These are phyloP conservation scores for Ptiloglossa arizonensis DNA, from an alignment of 1,140 invertebrate species.

Conservation along the genomic window DNA sequence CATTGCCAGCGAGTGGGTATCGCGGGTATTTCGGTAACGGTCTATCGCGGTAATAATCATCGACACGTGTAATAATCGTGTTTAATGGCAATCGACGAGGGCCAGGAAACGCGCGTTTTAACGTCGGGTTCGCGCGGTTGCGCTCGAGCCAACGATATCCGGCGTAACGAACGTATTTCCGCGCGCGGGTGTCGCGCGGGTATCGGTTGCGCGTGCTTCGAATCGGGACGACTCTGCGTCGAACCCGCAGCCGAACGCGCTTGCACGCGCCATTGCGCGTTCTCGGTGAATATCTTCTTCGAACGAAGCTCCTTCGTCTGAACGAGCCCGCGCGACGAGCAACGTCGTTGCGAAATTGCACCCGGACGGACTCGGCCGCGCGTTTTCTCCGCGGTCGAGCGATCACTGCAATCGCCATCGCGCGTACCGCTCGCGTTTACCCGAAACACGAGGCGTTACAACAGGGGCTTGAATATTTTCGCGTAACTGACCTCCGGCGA, in stretches of 20 bases:
- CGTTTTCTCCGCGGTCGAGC: too few relatives aligned
- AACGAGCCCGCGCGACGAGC: too few relatives aligned
- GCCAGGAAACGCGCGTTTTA: conserved; percentile 71
- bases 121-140: conserved; percentile 46
- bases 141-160: conserved; percentile 34
- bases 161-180: background rate
- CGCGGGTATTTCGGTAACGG: conserved; percentile 73
- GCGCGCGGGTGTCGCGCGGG: background rate
- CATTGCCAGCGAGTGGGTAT: conserved; percentile 64
- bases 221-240: background rate
- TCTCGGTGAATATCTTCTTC: conserved; percentile 70
- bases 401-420: too few relatives aligned
- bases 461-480: conserved; percentile 51
- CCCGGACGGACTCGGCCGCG: too few relatives aligned
- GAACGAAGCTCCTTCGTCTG: too few relatives aligned
- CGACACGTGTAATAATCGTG: conserved; percentile 78
- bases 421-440: conserved; percentile 26
- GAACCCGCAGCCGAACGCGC: conserved; percentile 9
- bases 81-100: conserved; percentile 81
- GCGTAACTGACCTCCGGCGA: conserved; percentile 60
- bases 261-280: conserved; percentile 57
- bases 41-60: conserved; percentile 76
- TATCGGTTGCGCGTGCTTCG: background rate
- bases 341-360: too few relatives aligned
- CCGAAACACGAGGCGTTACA: conserved; percentile 32